These are phyloP conservation scores for Palythoa caribaeorum DNA, from an alignment of 92 coral and sea anemone species.

Conservation along the genomic window DNA sequence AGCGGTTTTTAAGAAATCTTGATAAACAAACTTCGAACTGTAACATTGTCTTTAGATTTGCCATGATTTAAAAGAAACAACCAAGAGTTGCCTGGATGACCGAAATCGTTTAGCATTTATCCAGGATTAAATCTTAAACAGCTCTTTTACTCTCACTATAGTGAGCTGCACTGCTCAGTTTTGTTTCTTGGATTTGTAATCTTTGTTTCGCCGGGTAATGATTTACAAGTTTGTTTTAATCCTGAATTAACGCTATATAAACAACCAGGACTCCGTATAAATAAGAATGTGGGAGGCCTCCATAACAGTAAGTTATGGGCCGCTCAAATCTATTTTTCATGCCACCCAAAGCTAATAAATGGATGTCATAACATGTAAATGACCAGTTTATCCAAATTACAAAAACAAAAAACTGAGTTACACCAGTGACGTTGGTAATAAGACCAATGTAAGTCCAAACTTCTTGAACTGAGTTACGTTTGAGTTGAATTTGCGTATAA, in stretches of 20 bases:
- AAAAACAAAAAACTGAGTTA: neutral
- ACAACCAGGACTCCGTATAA: neutral
- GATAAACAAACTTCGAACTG: too few species aligned
- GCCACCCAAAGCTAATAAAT: neutral
- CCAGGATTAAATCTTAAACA: neutral
- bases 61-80: too few species aligned
- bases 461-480: neutral
- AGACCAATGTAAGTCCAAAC: neutral
- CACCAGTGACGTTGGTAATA: neutral
- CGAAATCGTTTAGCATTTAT: neutral
- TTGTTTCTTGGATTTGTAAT: neutral
- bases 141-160: neutral
- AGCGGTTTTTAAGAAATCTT: neutral
- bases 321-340: neutral
- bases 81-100: too few species aligned
- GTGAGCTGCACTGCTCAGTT: neutral
- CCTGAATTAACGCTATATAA: neutral
- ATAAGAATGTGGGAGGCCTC: neutral
- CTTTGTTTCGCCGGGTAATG: neutral
- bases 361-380: neutral
- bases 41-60: too few species aligned
- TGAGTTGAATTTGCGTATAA: neutral
- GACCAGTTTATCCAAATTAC: constrained; percentile 21
- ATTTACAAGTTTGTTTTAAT: neutral
- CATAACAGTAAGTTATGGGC: too few species aligned